Percentiles rank a stretch among this genome's conserved stretches.
Evolutionary conservation across 1,140 invertebrate genomes (phyloP).

Genomic region (Fragariocoptes setiger): DNA sequence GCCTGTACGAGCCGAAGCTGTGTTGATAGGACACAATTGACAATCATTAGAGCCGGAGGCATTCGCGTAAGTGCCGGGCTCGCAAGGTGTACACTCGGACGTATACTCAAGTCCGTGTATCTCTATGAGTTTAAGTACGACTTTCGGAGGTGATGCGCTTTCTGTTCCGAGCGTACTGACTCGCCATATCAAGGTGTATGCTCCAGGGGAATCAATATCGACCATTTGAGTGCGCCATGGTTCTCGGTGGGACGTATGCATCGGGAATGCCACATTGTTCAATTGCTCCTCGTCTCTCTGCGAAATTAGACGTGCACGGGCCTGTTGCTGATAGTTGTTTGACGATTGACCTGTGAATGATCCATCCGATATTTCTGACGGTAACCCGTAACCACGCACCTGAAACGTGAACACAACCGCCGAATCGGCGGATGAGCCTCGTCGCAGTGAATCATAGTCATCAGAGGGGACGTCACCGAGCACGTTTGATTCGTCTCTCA

Average conservation of each 20-base stretch:
- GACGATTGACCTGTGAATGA: background rate
- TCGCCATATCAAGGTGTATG: too few relatives aligned
- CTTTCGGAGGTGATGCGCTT: slow-evolving; percentile 1
- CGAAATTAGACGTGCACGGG: background rate
- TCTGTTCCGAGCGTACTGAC: background rate
- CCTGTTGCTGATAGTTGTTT: slow-evolving; percentile 2
- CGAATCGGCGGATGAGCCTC: slow-evolving; percentile 13
- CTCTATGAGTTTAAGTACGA: slow-evolving; percentile 4
- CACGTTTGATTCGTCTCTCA: background rate
- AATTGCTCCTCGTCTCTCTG: background rate
- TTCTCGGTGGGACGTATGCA: background rate
- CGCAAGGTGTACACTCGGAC: slow-evolving; percentile 24
- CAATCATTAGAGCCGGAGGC: slow-evolving; percentile 20
- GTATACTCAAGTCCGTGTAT: slow-evolving; percentile 25
- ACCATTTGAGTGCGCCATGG: background rate
- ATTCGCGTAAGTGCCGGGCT: slow-evolving; percentile 21
- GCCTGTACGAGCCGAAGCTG: slow-evolving; percentile 18
- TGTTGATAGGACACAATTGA: slow-evolving; percentile 19
- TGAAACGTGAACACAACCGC: slow-evolving; percentile 6
- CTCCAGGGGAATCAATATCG: background rate
- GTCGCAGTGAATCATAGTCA: slow-evolving; percentile 22
- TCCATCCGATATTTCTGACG: background rate
- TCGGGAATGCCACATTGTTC: background rate
- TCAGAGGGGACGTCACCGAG: slow-evolving; percentile 10
- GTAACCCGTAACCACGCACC: slow-evolving; percentile 3